These are phyloP conservation scores for Apostichopus parvimensis DNA, from an alignment of 35 echinoderm and acorn worm species.

Conservation along the genomic window DNA sequence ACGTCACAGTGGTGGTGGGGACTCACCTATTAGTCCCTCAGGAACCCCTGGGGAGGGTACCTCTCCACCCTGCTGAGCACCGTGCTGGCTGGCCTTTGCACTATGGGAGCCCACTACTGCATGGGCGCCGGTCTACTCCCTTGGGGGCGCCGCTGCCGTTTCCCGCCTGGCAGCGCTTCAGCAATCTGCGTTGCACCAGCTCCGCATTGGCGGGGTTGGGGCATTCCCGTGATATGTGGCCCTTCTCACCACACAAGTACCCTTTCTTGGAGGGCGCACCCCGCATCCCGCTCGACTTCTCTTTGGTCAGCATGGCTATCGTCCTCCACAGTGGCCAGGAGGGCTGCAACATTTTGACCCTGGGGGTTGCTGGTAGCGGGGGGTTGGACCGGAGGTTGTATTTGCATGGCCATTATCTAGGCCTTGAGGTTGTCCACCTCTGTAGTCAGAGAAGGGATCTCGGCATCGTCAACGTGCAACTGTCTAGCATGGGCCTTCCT, in stretches of 20 bases:
- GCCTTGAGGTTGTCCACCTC: not conserved
- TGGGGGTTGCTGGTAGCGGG: not conserved
- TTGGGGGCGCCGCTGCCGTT: slow-evolving; percentile 29
- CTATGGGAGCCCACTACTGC: slow-evolving; percentile 20
- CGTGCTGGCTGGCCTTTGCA: not conserved
- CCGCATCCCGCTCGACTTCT: not conserved
- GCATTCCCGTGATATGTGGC: slow-evolving; percentile 25
- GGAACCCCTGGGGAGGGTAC: not conserved
- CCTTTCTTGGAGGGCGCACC: slow-evolving; percentile 18
- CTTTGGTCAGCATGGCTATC: not conserved
- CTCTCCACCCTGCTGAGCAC: not conserved
- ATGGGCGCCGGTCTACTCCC: not conserved
- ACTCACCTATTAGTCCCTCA: not conserved
- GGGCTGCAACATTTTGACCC: no score
- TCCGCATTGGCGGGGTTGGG: not conserved
- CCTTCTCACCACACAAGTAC: slow-evolving; percentile 52
- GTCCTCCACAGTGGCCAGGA: not conserved
- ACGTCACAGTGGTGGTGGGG: slow-evolving; percentile 3
- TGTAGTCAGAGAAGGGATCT: not conserved
- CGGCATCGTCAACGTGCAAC: not conserved
- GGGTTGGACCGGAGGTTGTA: not conserved
- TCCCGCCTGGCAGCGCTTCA: no score
- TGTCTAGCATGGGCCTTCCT: not conserved
- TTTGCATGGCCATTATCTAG: not conserved
- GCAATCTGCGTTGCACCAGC: no score